Conservation (phyloP, 2,113 vertebrate genomes). For the Channa maculata region DNA sequence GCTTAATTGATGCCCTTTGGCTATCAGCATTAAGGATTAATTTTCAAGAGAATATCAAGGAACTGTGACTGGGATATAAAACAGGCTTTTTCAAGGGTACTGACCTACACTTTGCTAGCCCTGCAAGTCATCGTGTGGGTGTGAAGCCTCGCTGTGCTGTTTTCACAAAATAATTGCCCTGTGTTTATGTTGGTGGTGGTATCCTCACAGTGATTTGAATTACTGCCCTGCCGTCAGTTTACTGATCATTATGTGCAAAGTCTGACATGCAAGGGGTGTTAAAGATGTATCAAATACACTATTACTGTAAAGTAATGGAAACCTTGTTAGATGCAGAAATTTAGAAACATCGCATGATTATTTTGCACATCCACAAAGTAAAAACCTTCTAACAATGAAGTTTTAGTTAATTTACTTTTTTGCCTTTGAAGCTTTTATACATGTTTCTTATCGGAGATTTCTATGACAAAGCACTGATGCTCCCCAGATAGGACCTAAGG, state of each 20-base stretch:
- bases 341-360: slow-evolving; percentile 23
- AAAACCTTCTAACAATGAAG: not conserved
- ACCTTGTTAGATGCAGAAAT: not conserved
- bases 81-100: slow-evolving; percentile 28
- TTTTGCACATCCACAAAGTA: slow-evolving; percentile 1
- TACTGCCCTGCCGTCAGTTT: not conserved
- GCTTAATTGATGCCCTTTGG: slow-evolving; percentile 67
- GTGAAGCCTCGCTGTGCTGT: slow-evolving; percentile 6
- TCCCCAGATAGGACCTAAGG: slow-evolving; percentile 18
- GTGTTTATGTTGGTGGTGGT: slow-evolving; percentile 11
- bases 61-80: slow-evolving; percentile 30
- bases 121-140: slow-evolving; percentile 33
- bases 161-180: slow-evolving; percentile 39
- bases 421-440: no score
- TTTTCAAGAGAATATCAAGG: slow-evolving; percentile 46
- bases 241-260: slow-evolving; percentile 13
- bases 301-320: slow-evolving; percentile 2
- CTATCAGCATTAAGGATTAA: slow-evolving; percentile 46
- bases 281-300: slow-evolving; percentile 1
- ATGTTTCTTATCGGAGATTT: slow-evolving; percentile 3
- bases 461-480: slow-evolving; percentile 18
- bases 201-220: slow-evolving; percentile 24
- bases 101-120: slow-evolving; percentile 32
- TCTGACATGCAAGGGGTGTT: not conserved
- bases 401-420: no score